Percentiles rank a stretch among this genome's conserved stretches.
These are phyloP conservation scores for Zeus faber DNA, from an alignment of 2,113 vertebrate species.

Conservation along the genomic window DNA sequence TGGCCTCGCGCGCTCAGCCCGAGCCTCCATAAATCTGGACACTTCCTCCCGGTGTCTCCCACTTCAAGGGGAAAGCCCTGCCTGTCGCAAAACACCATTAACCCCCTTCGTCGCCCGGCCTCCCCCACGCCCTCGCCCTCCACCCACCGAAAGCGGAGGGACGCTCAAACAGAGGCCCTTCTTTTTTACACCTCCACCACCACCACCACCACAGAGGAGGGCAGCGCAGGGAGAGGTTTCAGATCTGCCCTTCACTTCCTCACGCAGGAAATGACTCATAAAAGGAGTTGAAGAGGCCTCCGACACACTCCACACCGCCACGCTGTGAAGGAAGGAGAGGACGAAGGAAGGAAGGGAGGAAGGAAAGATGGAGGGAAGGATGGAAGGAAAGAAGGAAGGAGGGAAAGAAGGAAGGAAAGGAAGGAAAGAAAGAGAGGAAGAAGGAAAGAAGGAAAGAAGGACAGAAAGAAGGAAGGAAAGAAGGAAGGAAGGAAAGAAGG, in stretches of 20 bases:
- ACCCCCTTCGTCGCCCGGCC: slow-evolving; percentile 59
- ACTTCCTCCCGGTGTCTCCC: slow-evolving; percentile 77
- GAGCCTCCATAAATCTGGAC: slow-evolving; percentile 75
- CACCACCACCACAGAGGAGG: slow-evolving; percentile 13
- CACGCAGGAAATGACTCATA: slow-evolving; percentile 38
- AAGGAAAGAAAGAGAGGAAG: too few relatives aligned
- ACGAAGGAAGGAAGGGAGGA: too few relatives aligned
- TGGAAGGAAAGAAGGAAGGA: too few relatives aligned
- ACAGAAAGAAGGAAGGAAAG: too few relatives aligned
- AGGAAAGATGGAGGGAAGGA: too few relatives aligned
- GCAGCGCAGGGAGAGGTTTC: slow-evolving; percentile 5
- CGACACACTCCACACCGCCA: too few relatives aligned
- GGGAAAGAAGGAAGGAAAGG: too few relatives aligned
- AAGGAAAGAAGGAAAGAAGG: too few relatives aligned
- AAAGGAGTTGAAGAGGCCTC: slow-evolving; percentile 9
- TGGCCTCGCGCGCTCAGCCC: slow-evolving; percentile 51
- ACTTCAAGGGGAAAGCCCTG: slow-evolving; percentile 75
- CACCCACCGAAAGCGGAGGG: too few relatives aligned
- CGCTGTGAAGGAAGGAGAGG: too few relatives aligned
- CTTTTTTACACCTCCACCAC: slow-evolving; percentile 47
- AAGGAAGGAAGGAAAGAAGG: too few relatives aligned
- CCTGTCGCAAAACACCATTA: slow-evolving; percentile 75
- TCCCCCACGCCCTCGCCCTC: slow-evolving; percentile 22
- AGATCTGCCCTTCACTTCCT: slow-evolving; percentile 22
- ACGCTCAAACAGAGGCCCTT: slow-evolving; percentile 9